Evolutionary conservation across 2,113 vertebrate species (phyloP), one percentile per base, ranked within the genome.

Genomic region (Microtus pennsylvanicus): DNA sequence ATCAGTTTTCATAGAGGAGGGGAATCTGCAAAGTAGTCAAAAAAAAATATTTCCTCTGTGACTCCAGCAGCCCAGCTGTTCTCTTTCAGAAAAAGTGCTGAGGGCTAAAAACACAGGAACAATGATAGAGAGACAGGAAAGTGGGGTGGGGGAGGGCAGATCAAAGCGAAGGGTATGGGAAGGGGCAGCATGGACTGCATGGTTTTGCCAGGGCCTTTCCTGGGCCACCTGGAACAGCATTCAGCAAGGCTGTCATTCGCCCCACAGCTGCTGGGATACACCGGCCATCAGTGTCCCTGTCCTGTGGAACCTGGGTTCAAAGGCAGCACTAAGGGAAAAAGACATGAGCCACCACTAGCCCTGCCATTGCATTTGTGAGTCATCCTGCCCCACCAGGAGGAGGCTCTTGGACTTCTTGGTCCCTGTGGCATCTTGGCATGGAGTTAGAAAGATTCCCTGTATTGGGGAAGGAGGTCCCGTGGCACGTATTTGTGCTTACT

Each of bases 41-140:
- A 97, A 98, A 98, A 98, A 94, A 98, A 97, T 95, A 97, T 96
- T 98, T 98, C 96, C 94, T 95, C 91, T 77, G 80, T 96, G 76
- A 85, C 93, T 98, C 83, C 93, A 95, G 97, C 55, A 72, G 92
- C 94, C 96, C 97, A 97, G 97, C 94, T 97, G 88, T 97, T 98
- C 96, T 81, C 97, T 91, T 97, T 98, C 89, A 63, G 95, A 94
- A 97, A 96, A 97, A 92, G 65, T 82, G 97, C 96, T 97, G 96
- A 94, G 80, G 67, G 12, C 78, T 85, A 30, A 91, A 93, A 96
- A 94, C 69, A 45, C 90, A 65, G 89, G 69, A 88, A 94, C 92
- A 78, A 86, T 92, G 65, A 94, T 97, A 83, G 17, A 86, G 35
- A 58, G 90, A 87, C 38, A 69, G 82, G 82, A 82, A 98, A 82